Evolutionary conservation across 2,888 invertebrate species (phyloP).

Genomic region (Lycia hirtaria): DNA sequence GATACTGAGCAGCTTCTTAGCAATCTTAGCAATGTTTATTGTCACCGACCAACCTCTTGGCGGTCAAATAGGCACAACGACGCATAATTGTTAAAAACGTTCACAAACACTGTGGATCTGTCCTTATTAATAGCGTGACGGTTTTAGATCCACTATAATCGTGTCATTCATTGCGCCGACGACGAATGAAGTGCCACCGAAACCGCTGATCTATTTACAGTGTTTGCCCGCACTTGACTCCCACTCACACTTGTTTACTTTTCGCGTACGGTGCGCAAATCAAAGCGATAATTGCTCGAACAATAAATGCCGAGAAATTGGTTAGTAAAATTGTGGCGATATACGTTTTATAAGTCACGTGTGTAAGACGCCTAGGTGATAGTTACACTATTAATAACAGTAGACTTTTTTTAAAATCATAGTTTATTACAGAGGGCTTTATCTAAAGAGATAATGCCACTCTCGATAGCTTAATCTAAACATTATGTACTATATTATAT

Average conservation of each 20-base stretch:
- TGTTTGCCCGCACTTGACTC: slow-evolving; percentile 58
- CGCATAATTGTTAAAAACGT: too few species aligned
- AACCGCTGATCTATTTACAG: slow-evolving; percentile 62
- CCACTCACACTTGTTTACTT: slow-evolving; percentile 54
- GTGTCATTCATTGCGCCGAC: slow-evolving; percentile 57
- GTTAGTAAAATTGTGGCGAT: slow-evolving; percentile 40
- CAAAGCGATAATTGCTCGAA: slow-evolving; percentile 57
- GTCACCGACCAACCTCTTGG: too few species aligned
- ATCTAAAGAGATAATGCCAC: too few species aligned
- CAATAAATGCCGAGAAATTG: slow-evolving; percentile 48
- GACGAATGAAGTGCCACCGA: slow-evolving; percentile 42
- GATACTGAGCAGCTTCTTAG: too few species aligned
- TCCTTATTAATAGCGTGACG: slow-evolving; percentile 56
- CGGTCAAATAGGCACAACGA: too few species aligned
- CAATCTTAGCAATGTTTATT: too few species aligned
- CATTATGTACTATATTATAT: too few species aligned
- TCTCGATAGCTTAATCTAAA: too few species aligned
- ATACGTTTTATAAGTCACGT: slow-evolving; percentile 14
- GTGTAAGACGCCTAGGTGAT: neutral
- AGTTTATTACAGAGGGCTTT: too few species aligned
- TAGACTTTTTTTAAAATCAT: neutral
- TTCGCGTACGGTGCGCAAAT: slow-evolving; percentile 55
- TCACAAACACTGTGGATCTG: too few species aligned
- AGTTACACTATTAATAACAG: neutral
- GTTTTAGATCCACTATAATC: slow-evolving; percentile 64